Evolutionary conservation across 2,797 vertebrate genomes (phyloP).

Genomic region (Silurus lanzhouensis): DNA sequence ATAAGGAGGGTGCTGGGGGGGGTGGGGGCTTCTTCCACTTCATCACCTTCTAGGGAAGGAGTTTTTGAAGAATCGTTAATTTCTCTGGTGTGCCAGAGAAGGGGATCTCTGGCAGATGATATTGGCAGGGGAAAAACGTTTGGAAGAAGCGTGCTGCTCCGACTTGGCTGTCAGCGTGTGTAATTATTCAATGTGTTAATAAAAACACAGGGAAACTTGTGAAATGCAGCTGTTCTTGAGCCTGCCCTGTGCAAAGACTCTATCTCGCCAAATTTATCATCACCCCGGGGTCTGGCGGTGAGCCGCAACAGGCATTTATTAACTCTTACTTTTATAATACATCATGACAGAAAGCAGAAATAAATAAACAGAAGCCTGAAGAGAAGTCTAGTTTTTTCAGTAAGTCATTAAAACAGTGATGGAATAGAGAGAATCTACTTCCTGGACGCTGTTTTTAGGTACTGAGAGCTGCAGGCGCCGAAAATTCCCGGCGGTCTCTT

Average conservation of each 20-base stretch:
- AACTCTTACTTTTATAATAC: slow-evolving; percentile 26
- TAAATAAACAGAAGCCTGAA: background rate
- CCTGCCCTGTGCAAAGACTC: slow-evolving; percentile 26
- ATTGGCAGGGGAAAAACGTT: slow-evolving; percentile 43
- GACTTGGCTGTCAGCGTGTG: slow-evolving; percentile 68
- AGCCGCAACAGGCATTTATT: slow-evolving; percentile 17
- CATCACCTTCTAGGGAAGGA: slow-evolving; percentile 20
- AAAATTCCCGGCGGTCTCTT: slow-evolving; percentile 33
- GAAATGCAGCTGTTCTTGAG: slow-evolving; percentile 68
- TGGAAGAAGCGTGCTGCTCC: slow-evolving; percentile 65
- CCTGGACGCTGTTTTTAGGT: slow-evolving; percentile 25
- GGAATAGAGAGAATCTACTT: slow-evolving; percentile 27
- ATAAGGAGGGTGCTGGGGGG: background rate
- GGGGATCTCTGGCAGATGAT: slow-evolving; percentile 45
- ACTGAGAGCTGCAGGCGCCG: slow-evolving; percentile 12
- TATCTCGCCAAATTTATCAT: slow-evolving; percentile 31
- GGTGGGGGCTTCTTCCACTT: slow-evolving; percentile 17
- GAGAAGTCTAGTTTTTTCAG: slow-evolving; percentile 3
- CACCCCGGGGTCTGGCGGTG: background rate
- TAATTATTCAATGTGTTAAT: slow-evolving; percentile 73
- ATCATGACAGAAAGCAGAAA: background rate
- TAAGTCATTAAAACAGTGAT: slow-evolving; percentile 15
- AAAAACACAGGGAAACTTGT: slow-evolving; percentile 68
- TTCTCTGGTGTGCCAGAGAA: slow-evolving; percentile 51
- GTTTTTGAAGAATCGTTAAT: slow-evolving; percentile 25